phyloP scores from a whole-genome alignment of 1,140 invertebrate genomes.

The Halesus radiatus region DNA sequence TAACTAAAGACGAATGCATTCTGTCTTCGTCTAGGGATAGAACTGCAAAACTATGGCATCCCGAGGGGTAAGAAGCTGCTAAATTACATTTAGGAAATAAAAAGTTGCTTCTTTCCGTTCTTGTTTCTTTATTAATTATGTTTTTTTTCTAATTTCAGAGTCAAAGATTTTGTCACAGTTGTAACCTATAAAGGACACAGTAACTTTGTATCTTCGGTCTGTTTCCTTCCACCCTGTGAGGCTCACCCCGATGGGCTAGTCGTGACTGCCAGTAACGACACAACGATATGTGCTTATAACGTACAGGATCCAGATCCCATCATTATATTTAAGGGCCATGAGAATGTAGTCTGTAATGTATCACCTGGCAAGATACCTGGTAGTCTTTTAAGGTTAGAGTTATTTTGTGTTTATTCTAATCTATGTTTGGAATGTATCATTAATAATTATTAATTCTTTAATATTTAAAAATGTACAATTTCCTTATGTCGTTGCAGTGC shows the following conservation, averaged over 20 bases:
- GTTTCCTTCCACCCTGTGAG: constrained; percentile 78
- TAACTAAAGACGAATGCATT: constrained; percentile 78
- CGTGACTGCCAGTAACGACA: constrained; percentile 92
- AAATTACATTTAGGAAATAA: constrained; percentile 34
- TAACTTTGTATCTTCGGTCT: constrained; percentile 88
- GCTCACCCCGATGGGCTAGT: constrained; percentile 83
- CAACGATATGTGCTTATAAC: constrained; percentile 83
- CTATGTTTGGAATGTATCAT: not conserved
- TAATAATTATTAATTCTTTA: not conserved
- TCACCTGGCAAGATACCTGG: constrained; percentile 64
- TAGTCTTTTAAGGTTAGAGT: constrained; percentile 66
- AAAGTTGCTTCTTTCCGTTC: constrained; percentile 41
- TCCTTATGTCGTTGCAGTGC: constrained; percentile 70
- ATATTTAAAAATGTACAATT: not conserved
- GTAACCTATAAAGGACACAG: constrained; percentile 84
- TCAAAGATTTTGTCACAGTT: constrained; percentile 73
- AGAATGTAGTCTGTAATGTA: constrained; percentile 77
- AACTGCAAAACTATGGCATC: constrained; percentile 87
- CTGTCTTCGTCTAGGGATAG: constrained; percentile 90
- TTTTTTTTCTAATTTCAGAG: constrained; percentile 64
- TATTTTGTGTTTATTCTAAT: not conserved
- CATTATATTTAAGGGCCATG: constrained; percentile 83
- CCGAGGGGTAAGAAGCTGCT: constrained; percentile 76
- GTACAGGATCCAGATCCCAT: constrained; percentile 73
- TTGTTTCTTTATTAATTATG: constrained; percentile 43